phyloP scores from a whole-genome alignment of 1,140 invertebrate genomes.

The Zaprionus africanus region DNA sequence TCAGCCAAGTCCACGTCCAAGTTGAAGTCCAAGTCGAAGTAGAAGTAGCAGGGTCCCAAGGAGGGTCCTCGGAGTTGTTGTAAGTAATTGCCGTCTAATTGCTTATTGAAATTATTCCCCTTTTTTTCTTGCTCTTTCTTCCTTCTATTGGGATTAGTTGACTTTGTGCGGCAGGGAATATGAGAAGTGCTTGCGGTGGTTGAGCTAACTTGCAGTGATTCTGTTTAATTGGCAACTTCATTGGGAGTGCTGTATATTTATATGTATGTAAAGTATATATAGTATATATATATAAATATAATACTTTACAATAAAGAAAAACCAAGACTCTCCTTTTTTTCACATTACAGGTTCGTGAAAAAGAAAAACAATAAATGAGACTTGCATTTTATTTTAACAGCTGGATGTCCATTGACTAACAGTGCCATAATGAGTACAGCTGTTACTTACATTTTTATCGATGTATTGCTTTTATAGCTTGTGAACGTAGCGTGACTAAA shows the following conservation, averaged over 20 bases:
- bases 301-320: too few species aligned
- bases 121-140: slow-evolving; percentile 6
- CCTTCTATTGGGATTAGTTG: slow-evolving; percentile 9
- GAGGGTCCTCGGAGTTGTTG: slow-evolving; percentile 59
- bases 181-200: slow-evolving; percentile 1
- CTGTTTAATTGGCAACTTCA: slow-evolving; percentile 15
- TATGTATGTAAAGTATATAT: too few species aligned
- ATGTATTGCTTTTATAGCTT: slow-evolving; percentile 1
- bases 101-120: slow-evolving; percentile 76
- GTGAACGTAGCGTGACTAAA: neutral
- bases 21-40: slow-evolving; percentile 34
- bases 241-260: neutral
- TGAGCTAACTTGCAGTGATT: slow-evolving; percentile 13
- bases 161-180: slow-evolving; percentile 3
- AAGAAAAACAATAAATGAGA: too few species aligned
- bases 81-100: slow-evolving; percentile 81
- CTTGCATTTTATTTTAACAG: neutral
- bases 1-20: slow-evolving; percentile 21
- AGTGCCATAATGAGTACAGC: neutral
- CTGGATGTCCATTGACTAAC: neutral
- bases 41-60: neutral
- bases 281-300: too few species aligned
- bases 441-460: slow-evolving; percentile 4
- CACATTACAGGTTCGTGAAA: neutral
- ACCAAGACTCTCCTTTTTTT: too few species aligned